These are phyloP conservation scores for Eudyptes chrysolophus DNA, from an alignment of 2,113 vertebrate species.

Conservation along the genomic window DNA sequence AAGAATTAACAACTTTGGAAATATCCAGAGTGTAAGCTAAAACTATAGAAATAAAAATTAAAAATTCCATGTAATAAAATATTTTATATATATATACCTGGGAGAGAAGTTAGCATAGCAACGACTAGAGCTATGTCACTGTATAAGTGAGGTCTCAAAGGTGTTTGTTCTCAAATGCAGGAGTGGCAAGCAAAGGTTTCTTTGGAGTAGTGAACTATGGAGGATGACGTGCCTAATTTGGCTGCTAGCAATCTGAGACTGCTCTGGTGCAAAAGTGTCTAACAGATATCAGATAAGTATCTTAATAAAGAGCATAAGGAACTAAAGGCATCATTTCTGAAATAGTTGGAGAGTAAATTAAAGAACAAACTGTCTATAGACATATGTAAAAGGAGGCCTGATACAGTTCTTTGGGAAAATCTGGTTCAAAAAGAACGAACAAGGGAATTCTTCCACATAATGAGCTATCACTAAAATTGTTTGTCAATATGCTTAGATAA, in stretches of 20 bases:
- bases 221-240: background rate
- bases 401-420: background rate
- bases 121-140: background rate
- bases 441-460: background rate
- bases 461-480: background rate
- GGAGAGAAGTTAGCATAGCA: background rate
- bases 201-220: background rate
- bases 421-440: background rate
- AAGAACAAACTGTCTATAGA: background rate
- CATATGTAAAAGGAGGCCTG: background rate
- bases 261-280: background rate
- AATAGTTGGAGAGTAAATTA: background rate
- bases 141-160: background rate
- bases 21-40: background rate
- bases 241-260: background rate
- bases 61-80: background rate
- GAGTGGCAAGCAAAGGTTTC: background rate
- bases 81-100: background rate
- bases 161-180: background rate
- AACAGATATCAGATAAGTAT: background rate
- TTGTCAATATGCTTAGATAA: background rate
- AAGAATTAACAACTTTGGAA: background rate
- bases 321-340: background rate
- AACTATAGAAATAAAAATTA: background rate
- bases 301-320: background rate